Evolutionary conservation across 2,888 invertebrate genomes (phyloP).

Genomic region (Sycophila texana): DNA sequence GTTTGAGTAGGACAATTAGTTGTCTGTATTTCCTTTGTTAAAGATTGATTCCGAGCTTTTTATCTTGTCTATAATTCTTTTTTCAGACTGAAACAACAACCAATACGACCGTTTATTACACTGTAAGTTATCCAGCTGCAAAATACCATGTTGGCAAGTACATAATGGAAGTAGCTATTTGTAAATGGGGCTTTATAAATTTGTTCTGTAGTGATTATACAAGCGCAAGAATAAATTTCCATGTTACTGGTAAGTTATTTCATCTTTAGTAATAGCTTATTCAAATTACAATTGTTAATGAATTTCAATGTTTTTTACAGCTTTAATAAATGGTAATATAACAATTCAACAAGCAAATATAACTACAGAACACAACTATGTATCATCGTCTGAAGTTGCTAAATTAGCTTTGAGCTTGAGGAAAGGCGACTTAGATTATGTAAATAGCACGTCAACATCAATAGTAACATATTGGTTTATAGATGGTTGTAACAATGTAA

Average conservation of each 20-base stretch:
- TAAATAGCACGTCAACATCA: conserved; percentile 77
- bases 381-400: conserved; percentile 79
- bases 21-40: not conserved
- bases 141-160: conserved; percentile 80
- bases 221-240: conserved; percentile 72
- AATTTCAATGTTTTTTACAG: conserved; percentile 73
- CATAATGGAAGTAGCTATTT: conserved; percentile 78
- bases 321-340: conserved; percentile 83
- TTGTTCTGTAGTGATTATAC: conserved; percentile 65
- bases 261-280: conserved; percentile 16
- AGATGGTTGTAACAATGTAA: conserved; percentile 83
- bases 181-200: conserved; percentile 62
- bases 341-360: conserved; percentile 80
- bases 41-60: not conserved
- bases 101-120: conserved; percentile 80
- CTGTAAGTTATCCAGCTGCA: conserved; percentile 78
- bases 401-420: conserved; percentile 77
- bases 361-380: conserved; percentile 78
- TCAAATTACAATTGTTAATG: conserved; percentile 8
- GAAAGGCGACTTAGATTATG: conserved; percentile 80
- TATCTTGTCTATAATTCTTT: too few species aligned
- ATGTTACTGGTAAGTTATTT: conserved; percentile 76
- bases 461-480: conserved; percentile 87
- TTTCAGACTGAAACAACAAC: conserved; percentile 72
- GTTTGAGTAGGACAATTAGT: too few species aligned